Evolutionary conservation across 2,113 vertebrate species (phyloP), one percentile per base, ranked within the genome.

Genomic region (Rafetus swinhoei): DNA sequence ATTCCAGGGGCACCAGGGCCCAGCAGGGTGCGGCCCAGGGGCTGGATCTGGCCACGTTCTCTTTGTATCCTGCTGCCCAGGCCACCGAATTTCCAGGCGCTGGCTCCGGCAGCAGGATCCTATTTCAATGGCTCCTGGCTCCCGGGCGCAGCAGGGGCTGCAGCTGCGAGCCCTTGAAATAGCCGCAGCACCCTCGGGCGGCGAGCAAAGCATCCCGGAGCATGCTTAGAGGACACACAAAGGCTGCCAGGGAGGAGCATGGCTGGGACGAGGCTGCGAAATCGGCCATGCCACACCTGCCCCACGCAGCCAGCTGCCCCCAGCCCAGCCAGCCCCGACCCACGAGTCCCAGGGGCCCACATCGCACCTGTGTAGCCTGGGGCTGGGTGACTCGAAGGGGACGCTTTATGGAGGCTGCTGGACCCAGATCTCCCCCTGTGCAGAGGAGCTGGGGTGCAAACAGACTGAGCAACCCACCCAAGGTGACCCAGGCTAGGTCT

Each of bases 341-440:
- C 32, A 69, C 7, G 1, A 35, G 16, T 21, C n/a, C 65, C 21
- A 72, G 60, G 12, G 32, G 29, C 29, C 29, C 13, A 16, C 14
- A 19, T 11, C n/a, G 9, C 19, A 15, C n/a, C 18, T 2, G 4
- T 2, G 9, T 32, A 69, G 15, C 32, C 32, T 4, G 3, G 16
- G 32, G 29, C 62, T 65, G 62, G 29, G 29, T 32, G 62, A 65
- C 62, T 32, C 27, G 29, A 29, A 29, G 27, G 13, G 60, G 60
- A 29, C 16, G 62, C 7, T 69, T n/a, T 18, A 9, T n/a, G 3
- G 7, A 69, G 29, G 65, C 65, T n/a, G 32, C 32, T 9, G 16
- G 15, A 16, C 16, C 32, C 32, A 69, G 32, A 69, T 14, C 32
- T 19, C 32, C 7, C 3, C 65, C 2, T 7, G 65, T n/a, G 8